Evolutionary conservation across 1,140 invertebrate species (phyloP), one percentile per base, ranked within the genome.

Genomic region (Drosophila suzukii): DNA sequence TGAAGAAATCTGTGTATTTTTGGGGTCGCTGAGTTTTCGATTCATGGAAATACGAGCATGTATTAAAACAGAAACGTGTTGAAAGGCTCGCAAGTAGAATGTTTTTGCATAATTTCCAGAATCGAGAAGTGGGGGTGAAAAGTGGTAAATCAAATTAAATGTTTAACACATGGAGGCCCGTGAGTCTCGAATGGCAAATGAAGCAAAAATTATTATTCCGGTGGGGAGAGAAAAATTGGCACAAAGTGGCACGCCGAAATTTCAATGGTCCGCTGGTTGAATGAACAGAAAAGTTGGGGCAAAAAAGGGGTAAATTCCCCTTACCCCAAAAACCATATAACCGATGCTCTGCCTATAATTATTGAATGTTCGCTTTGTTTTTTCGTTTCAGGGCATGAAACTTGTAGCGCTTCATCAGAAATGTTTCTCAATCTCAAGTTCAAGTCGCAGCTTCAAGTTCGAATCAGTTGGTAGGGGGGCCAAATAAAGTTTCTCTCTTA

Each of bases 91-190:
- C 44, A 57, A 61, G 58, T 20, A 75, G 78, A 85, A 66, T 81
- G 75, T 75, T 84, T 71, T 61, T 72, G 76, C 66, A 68, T 75
- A 68, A 77, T 85, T 77, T 81, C 62, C 56, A 62, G 54, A 78
- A 47, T 34, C 24, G 57, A 49, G 8, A 60, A 36, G 36, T 38
- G 27, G 66, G 17, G 41, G 55, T 15, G 13, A 58, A 63, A 76
- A 82, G 60, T 83, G 65, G 67, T 80, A 88, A 86, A 86, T 86
- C 72, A 88, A 77, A 83, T 80, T 56, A 66, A 88, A 88, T 88
- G 85, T 66, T 70, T 80, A 88, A 88, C 84, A 88, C 66, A 88
- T 88, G 84, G 77, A 81, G 63, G 44, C 72, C 51, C 72, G 27
- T 50, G 34, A 51, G 41, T 46, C 57, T 58, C 57, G 34, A 36